phyloP scores from a whole-genome alignment of 2,888 invertebrate genomes.

The Heliconius erato region DNA sequence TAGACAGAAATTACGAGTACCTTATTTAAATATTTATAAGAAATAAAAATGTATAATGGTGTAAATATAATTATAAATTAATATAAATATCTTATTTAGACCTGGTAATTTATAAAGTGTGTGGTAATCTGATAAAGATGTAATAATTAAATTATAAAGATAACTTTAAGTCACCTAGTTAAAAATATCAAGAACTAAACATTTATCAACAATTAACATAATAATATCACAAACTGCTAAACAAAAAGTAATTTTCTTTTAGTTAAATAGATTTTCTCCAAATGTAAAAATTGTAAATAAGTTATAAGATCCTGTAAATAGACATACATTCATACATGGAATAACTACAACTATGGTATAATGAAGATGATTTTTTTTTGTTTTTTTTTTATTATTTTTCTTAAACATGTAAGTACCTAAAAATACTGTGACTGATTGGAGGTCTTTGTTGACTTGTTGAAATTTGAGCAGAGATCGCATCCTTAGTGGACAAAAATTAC shows the following conservation, averaged over 20 bases:
- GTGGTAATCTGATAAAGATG: too few species aligned
- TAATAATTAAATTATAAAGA: too few species aligned
- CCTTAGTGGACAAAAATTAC: background rate
- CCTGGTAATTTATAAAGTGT: background rate
- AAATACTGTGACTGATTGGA: background rate
- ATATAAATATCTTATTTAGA: background rate
- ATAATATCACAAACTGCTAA: background rate
- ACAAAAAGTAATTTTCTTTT: background rate
- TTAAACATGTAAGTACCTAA: background rate
- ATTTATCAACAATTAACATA: background rate
- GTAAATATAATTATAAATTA: background rate
- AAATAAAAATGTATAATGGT: background rate
- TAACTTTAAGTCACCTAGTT: background rate
- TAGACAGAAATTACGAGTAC: background rate
- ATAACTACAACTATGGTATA: background rate
- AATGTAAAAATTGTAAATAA: background rate
- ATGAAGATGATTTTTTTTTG: background rate
- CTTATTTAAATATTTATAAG: background rate
- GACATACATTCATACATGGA: background rate
- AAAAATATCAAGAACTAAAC: background rate
- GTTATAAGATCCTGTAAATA: slow-evolving; percentile 11
- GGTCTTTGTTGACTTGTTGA: background rate
- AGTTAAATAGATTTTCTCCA: background rate
- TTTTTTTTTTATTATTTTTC: background rate
- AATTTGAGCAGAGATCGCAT: background rate